Evolutionary conservation across 2,888 invertebrate species (phyloP).

Genomic region (Lucinisca nassula): DNA sequence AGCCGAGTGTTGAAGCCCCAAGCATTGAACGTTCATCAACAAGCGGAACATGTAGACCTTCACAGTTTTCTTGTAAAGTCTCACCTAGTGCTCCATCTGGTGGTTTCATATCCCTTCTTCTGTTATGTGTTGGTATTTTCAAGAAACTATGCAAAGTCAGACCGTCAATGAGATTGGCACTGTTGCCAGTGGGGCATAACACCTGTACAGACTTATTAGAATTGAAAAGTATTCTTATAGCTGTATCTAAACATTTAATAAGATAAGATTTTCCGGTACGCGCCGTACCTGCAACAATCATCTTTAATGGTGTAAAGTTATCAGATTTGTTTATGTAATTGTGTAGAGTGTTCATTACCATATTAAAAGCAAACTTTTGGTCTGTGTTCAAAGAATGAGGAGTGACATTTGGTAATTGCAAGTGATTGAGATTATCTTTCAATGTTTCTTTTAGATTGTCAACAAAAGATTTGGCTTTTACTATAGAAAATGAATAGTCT

Average conservation of each 20-base stretch:
- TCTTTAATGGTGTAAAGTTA: constrained; percentile 37
- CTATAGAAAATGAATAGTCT: constrained; percentile 23
- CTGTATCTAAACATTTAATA: constrained; percentile 65
- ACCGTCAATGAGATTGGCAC: constrained; percentile 70
- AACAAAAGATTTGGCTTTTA: not conserved
- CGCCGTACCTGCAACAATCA: constrained; percentile 65
- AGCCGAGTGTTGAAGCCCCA: constrained; percentile 39
- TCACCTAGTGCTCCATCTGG: constrained; percentile 59
- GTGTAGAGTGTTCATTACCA: constrained; percentile 43
- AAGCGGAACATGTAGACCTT: constrained; percentile 51
- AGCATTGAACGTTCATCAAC: constrained; percentile 69
- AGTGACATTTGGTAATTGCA: constrained; percentile 52
- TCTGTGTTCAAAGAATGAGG: constrained; percentile 62
- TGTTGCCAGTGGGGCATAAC: constrained; percentile 70
- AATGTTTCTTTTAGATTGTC: not conserved
- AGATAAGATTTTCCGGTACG: constrained; percentile 66
- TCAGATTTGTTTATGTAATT: constrained; percentile 12
- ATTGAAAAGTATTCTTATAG: constrained; percentile 44
- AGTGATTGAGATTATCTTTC: not conserved
- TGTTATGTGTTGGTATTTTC: constrained; percentile 66
- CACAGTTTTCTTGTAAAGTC: constrained; percentile 57
- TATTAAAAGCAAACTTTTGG: constrained; percentile 63
- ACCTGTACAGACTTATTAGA: constrained; percentile 62
- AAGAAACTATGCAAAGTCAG: constrained; percentile 66
- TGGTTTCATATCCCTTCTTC: constrained; percentile 53